These are phyloP conservation scores for Papilio dardanus DNA, from an alignment of 1,140 invertebrate species.

Conservation along the genomic window DNA sequence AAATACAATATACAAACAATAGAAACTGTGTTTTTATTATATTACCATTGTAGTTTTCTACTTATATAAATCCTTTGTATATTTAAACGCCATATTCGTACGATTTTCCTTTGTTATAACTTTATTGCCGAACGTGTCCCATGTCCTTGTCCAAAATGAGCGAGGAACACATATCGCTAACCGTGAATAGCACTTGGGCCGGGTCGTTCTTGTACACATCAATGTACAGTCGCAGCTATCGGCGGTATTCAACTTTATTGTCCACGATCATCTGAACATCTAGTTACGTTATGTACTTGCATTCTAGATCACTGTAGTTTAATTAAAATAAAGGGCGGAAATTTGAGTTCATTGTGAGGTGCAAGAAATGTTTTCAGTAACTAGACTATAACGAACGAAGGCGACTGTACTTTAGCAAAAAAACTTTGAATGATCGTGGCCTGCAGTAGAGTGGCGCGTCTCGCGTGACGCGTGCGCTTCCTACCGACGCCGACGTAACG, in stretches of 20 bases:
- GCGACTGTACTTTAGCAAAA: neutral
- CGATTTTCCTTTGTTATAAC: too few species aligned
- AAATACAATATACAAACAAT: conserved; percentile 4
- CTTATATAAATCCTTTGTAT: neutral
- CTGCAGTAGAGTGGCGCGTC: conserved; percentile 19
- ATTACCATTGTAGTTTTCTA: neutral
- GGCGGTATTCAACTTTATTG: too few species aligned
- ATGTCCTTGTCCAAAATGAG: neutral
- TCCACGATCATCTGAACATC: neutral
- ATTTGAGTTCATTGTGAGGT: neutral
- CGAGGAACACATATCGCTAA: neutral
- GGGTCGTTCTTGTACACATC: neutral
- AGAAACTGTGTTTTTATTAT: neutral
- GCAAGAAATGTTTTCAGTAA: neutral
- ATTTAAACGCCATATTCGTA: neutral
- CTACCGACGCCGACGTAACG: conserved; percentile 44
- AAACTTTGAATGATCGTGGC: conserved; percentile 15
- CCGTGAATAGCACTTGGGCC: neutral
- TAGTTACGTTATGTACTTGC: too few species aligned
- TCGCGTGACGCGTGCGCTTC: conserved; percentile 42
- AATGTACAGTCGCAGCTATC: neutral
- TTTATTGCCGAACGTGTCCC: neutral
- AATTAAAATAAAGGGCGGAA: too few species aligned
- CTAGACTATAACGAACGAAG: neutral
- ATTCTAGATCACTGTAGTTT: too few species aligned